Evolutionary conservation across 1,140 invertebrate genomes (phyloP), one percentile per base, ranked within the genome.

Genomic region (Teleopsis dalmanni): DNA sequence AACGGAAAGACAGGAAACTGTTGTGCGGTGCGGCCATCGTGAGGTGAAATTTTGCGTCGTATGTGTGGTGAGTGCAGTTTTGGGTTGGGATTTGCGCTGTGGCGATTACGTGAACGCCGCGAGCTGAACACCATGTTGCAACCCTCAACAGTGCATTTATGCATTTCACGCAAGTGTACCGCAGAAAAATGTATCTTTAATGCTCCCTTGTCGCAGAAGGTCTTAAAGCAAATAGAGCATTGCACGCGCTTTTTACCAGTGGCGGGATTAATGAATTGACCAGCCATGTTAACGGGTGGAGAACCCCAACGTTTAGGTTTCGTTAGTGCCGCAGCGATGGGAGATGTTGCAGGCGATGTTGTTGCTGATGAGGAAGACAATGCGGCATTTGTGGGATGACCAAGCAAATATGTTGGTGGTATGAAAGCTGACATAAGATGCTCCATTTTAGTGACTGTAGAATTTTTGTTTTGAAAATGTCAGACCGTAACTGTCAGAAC

Each of bases 131-230:
- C 81, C 77, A 87, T 85, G n/a, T 80, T 81, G 72, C 87, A 89
- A 33, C 85, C 85, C 48, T 81, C 78, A 26, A 87, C 80, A 18
- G 83, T 85, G 73, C 87, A 89, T 62, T 82, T 80, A 71, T 83
- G 85, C 82, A 88, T 82, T 66, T 87, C 84, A 6, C 79, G 70
- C 41, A 83, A 60, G 62, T 91, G 87, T 31, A 99, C 97, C 1
- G 96, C 96, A 43, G 94, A 98, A 66, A 98, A 99, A 66, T 99
- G 97, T 26, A 99, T 99, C 76, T 99, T 99, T 6, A 99, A 76
- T 7, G 97, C 97, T 44, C 95, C 95, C 75, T 99, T 99, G 75
- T 99, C 97, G 80, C 97, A 99, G 75, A 99, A 99, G 51, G 95
- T 98, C 71, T 99, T 98, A 42, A 96, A 79, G 71, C 96, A 99